Base-by-base conservation (phyloP, 2,888 invertebrate species). In the Drosophila ustulata region DNA sequence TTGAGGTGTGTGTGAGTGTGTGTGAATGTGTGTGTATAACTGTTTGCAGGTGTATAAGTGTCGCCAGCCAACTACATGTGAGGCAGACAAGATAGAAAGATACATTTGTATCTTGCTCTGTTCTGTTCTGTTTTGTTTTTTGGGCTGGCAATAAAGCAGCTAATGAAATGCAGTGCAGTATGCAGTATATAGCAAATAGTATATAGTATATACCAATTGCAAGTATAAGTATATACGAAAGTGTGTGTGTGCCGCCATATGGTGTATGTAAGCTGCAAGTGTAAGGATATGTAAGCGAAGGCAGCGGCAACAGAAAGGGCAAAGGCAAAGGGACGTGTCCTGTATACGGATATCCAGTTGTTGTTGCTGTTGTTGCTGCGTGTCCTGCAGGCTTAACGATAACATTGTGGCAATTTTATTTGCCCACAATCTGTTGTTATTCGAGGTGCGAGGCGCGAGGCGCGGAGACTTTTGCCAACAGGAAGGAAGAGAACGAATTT, bases 401-500 rank as follows among this genome's bases (percentile, higher is more conserved):
- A 86, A 78, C 82, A 84, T 85, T 82, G 81, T 85, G 82, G 84
- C 84, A 84, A 83, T 82, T 87, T 85, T 86, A 82, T 80, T 80
- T 82, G 69, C 82, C 76, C 73, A 78, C 78, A 80, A 80, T 77
- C 84, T 82, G 81, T 81, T 87, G 77, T 87, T 87, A 43, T 34
- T 52, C 43, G n/a, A n/a, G n/a, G 11, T 37, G 11, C 13, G 39
- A 13, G 39, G 39, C 39, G 39, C 45, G 49, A 34, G 47, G 50
- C 59, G 43, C 65, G 53, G 53, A 74, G 72, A 76, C 68, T 66
- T 61, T 64, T 63, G 61, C 66, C 61, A 85, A 77, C 89, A 88
- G 91, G 91, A 91, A 91, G 89, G 90, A 91, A 91, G 83, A 88
- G 82, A 82, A 83, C 89, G 89, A 88, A 88, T 88, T 84, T 88